Base-by-base conservation (phyloP, 2,888 invertebrate genomes). In the Cephus runcator region DNA sequence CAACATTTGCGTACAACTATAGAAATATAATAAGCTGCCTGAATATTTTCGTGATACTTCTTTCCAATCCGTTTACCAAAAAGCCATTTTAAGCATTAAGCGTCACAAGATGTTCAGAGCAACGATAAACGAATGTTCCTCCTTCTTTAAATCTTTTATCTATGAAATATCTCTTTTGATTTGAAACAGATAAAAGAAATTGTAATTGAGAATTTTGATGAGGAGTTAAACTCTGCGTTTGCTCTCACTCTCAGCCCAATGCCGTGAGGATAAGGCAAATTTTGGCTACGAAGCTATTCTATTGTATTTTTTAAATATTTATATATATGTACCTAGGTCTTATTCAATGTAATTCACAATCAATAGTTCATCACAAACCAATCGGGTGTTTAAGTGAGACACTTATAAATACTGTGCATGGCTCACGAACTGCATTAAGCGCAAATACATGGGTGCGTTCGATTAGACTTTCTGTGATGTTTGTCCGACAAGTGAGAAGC, bases 301-400 rank as follows among this genome's bases (percentile, higher is more conserved):
- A 79, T 77, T 75, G 40, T 80, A 56, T 56, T 40, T 73, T 76
- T 74, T 77, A 79, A 69, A 77, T 78, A 75, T 76, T 77, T 56
- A 56, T 23, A 23, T 56, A 56, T 56, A 56, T 56, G 23, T 56
- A 56, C 23, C 79, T 77, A 69, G 75, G 74, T 80, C 75, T 34
- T 31, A 71, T 34, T 31, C 71, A 71, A 71, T 34, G 3, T 34
- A 83, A 84, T 80, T 83, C 83, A 85, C 80, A 84, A 75, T 81
- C 82, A 80, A 84, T 85, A 86, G 78, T 81, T 86, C 81, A 87
- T 88, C 88, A 87, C 87, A 88, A 88, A 87, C 88, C 86, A 85
- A 86, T 86, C 83, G 83, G 73, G 36, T 85, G 85, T 82, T 85
- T 69, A 69, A 69, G 81, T 81, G 81, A 87, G 85, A 87, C 81